phyloP scores from a whole-genome alignment of 2,888 invertebrate species.

The Abrostola triplasia region DNA sequence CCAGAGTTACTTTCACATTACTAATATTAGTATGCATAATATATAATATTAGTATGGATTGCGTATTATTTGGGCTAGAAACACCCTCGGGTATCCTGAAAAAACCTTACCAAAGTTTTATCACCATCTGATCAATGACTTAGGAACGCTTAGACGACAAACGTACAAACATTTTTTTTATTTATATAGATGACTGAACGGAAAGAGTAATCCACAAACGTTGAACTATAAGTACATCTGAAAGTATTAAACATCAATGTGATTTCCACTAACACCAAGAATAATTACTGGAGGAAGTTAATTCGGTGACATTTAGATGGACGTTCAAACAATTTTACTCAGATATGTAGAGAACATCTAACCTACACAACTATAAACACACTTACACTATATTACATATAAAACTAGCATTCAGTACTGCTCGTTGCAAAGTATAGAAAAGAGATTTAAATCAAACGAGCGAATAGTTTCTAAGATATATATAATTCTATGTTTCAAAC shows the following conservation, averaged over 20 bases:
- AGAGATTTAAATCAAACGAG: constrained; percentile 67
- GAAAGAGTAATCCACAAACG: no score
- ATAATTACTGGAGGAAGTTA: constrained; percentile 23
- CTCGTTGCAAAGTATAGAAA: constrained; percentile 64
- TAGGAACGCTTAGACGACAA: no score
- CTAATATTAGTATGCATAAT: no score
- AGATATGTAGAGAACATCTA: constrained; percentile 67
- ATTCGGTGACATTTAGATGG: constrained; percentile 55
- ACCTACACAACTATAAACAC: constrained; percentile 68
- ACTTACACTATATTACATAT: constrained; percentile 56
- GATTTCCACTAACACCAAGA: constrained; percentile 50
- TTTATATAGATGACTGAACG: no score
- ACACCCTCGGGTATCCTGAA: no score
- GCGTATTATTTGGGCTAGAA: no score
- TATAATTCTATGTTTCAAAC: constrained; percentile 44
- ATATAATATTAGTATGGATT: no score
- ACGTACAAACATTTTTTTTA: no score
- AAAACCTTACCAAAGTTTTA: no score
- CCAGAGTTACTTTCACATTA: no score
- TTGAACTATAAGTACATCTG: neutral
- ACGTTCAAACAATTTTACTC: constrained; percentile 47
- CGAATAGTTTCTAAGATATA: constrained; percentile 62
- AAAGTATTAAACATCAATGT: neutral
- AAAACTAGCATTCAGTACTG: constrained; percentile 69
- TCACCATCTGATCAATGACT: no score